A percentile compares a stretch with the other conserved stretches of the same genome.
Conservation (phyloP, 2,888 invertebrate genomes). For the Dryomyza anilis region DNA sequence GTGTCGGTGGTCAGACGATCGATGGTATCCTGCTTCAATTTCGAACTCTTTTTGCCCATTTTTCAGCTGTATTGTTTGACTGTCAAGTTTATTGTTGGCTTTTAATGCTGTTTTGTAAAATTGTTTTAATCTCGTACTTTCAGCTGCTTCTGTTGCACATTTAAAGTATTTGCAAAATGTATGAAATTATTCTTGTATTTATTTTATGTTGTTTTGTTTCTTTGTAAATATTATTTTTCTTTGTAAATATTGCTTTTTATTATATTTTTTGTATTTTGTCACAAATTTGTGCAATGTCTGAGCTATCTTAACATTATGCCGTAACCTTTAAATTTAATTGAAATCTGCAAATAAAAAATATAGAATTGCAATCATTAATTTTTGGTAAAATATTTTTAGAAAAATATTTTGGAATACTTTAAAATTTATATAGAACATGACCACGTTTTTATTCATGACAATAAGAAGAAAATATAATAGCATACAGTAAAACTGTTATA, state of each 20-base stretch:
- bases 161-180: too few species aligned
- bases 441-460: too few species aligned
- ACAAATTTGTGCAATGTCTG: neutral
- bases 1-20: constrained; percentile 89
- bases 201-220: neutral
- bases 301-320: neutral
- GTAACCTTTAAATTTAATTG: neutral
- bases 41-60: constrained; percentile 96
- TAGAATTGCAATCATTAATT: neutral
- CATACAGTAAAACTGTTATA: too few species aligned
- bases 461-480: too few species aligned
- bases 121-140: too few species aligned
- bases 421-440: neutral
- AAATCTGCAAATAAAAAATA: neutral
- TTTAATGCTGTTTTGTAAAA: neutral
- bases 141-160: too few species aligned
- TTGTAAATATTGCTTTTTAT: neutral
- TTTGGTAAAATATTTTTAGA: neutral
- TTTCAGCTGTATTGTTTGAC: constrained; percentile 56
- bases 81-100: neutral
- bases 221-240: neutral
- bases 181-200: neutral
- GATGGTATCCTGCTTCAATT: constrained; percentile 94
- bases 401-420: neutral
- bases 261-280: neutral